A percentile compares a stretch with the other conserved stretches of the same genome.
Evolutionary conservation across 1,140 invertebrate genomes (phyloP).

Genomic region (Trissolcus basalis): DNA sequence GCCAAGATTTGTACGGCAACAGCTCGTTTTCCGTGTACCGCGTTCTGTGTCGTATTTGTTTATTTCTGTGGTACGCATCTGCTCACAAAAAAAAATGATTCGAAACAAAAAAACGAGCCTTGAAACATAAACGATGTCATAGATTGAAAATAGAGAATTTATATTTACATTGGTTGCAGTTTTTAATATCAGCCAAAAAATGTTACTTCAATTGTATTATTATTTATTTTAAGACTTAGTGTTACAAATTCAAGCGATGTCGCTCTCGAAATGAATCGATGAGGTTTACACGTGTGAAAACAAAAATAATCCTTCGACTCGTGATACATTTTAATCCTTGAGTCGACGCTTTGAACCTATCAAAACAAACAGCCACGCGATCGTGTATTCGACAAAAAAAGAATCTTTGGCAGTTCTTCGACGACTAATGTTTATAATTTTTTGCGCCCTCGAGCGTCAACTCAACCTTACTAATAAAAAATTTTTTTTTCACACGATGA

Average conservation of each 20-base stretch:
- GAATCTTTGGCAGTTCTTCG: no score
- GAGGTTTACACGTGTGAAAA: constrained; percentile 59
- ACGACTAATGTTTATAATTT: no score
- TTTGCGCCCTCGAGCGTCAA: no score
- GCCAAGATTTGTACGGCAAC: constrained; percentile 26
- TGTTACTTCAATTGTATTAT: constrained; percentile 29
- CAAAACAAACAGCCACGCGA: no score
- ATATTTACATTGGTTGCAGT: constrained; percentile 34
- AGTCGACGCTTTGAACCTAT: no score
- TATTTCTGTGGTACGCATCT: neutral
- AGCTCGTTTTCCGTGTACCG: neutral
- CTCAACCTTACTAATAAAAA: no score
- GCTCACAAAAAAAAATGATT: neutral
- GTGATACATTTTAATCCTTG: no score
- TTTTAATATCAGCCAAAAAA: constrained; percentile 36
- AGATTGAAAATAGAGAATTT: constrained; percentile 15
- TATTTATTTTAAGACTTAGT: constrained; percentile 43
- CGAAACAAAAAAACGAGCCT: neutral
- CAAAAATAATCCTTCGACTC: constrained; percentile 42
- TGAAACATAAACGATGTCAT: neutral
- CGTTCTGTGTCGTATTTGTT: neutral
- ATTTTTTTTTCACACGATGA: no score
- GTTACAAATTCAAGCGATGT: constrained; percentile 39
- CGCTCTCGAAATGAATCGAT: constrained; percentile 20
- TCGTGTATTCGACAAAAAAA: no score